These are phyloP conservation scores for Hemichromis elongatus DNA, from an alignment of 2,113 vertebrate genomes.

Conservation along the genomic window DNA sequence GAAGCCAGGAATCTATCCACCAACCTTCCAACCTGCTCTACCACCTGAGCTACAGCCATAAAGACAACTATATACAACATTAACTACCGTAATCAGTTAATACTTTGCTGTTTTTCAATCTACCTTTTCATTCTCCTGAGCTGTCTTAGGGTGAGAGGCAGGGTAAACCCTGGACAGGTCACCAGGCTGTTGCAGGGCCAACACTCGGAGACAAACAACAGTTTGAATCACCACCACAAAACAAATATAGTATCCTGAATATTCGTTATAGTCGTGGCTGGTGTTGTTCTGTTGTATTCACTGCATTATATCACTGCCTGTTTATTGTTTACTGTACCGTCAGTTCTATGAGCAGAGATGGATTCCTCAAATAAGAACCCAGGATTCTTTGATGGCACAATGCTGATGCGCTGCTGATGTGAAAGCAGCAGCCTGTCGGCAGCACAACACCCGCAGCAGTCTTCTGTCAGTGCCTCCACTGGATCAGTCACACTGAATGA, in stretches of 20 bases:
- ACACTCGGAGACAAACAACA: not conserved
- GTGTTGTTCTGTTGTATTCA: not conserved
- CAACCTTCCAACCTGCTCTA: no score
- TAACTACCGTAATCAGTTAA: no score
- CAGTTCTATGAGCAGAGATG: not conserved
- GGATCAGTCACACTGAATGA: not conserved
- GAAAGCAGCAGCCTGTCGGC: constrained; percentile 2
- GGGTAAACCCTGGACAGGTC: not conserved
- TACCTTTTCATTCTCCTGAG: not conserved
- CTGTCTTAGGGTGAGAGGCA: not conserved
- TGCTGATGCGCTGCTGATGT: not conserved
- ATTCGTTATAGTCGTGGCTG: not conserved
- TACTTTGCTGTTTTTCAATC: not conserved
- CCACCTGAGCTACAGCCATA: no score
- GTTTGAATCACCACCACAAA: not conserved
- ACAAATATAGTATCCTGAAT: not conserved
- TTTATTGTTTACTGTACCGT: not conserved
- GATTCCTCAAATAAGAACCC: not conserved
- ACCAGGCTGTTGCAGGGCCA: not conserved
- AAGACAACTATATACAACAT: no score
- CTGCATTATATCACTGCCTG: not conserved
- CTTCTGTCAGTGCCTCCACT: not conserved
- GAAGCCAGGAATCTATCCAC: no score
- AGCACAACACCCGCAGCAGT: not conserved
- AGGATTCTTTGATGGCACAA: not conserved